These are phyloP conservation scores for Xestoiulus laeticollis DNA, from an alignment of 2,888 invertebrate genomes.

Conservation along the genomic window DNA sequence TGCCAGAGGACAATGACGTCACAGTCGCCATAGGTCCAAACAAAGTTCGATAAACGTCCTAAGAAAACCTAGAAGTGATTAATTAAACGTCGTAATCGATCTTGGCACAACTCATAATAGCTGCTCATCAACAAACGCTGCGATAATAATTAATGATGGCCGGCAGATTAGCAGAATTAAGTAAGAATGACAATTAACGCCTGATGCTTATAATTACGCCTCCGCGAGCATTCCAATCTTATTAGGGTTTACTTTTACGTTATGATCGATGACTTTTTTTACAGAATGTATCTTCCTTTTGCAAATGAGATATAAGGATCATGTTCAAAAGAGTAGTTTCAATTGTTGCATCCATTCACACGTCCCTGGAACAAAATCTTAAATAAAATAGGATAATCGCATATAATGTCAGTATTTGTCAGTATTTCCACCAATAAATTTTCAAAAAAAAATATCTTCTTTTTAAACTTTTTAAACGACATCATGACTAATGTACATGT, in stretches of 20 bases:
- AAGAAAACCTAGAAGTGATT: neutral
- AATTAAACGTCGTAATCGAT: constrained; percentile 19
- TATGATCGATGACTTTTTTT: neutral
- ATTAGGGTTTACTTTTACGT: neutral
- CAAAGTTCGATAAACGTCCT: neutral
- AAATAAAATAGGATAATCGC: no score
- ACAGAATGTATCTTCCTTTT: neutral
- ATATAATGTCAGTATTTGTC: no score
- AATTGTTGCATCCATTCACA: no score
- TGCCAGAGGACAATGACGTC: neutral
- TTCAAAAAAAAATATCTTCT: no score
- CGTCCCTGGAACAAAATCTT: no score
- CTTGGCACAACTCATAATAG: neutral
- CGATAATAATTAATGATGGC: constrained; percentile 26
- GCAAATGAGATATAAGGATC: neutral
- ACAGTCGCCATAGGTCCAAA: neutral
- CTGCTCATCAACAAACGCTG: neutral
- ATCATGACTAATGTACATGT: no score
- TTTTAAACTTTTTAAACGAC: no score
- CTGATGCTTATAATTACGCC: neutral
- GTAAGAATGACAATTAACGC: constrained; percentile 7
- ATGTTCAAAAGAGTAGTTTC: neutral
- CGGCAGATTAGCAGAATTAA: constrained; percentile 12
- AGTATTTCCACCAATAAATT: no score
- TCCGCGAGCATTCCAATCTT: neutral